A percentile compares a stretch with the other conserved stretches of the same genome.
These are phyloP conservation scores for Oryzias curvinotus DNA, from an alignment of 2,113 vertebrate genomes.

Conservation along the genomic window DNA sequence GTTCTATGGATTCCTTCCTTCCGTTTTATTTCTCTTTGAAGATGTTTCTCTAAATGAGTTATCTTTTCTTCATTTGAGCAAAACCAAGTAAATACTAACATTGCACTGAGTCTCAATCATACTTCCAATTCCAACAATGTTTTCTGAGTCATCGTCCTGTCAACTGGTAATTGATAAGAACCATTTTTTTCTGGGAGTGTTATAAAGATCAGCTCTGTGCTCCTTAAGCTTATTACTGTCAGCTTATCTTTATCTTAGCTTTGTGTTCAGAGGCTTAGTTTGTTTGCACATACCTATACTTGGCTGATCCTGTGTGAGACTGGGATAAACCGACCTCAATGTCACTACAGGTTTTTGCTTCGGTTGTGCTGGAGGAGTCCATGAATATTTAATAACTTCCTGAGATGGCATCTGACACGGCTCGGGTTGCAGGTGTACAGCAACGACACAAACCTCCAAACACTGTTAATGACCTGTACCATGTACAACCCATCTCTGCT, in stretches of 20 bases:
- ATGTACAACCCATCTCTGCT: neutral
- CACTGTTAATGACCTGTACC: neutral
- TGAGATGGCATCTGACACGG: constrained; percentile 33
- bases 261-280: constrained; percentile 5
- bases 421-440: constrained; percentile 57
- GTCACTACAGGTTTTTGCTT: constrained; percentile 46
- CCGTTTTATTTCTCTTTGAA: too few relatives aligned
- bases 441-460: constrained; percentile 4
- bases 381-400: constrained; percentile 74
- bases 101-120: too few relatives aligned
- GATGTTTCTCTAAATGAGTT: too few relatives aligned
- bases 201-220: neutral
- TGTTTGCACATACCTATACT: neutral
- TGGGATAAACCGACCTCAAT: constrained; percentile 12
- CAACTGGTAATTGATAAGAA: too few relatives aligned
- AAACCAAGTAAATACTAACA: too few relatives aligned
- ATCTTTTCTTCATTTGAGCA: too few relatives aligned
- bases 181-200: too few relatives aligned
- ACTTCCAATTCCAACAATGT: too few relatives aligned
- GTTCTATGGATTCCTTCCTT: neutral
- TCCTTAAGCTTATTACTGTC: neutral
- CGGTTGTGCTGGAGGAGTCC: constrained; percentile 24
- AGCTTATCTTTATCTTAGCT: neutral
- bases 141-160: too few relatives aligned
- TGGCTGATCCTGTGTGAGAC: neutral